Evolutionary conservation across 2,113 vertebrate species (phyloP).

Genomic region (Sceloporus undulatus): DNA sequence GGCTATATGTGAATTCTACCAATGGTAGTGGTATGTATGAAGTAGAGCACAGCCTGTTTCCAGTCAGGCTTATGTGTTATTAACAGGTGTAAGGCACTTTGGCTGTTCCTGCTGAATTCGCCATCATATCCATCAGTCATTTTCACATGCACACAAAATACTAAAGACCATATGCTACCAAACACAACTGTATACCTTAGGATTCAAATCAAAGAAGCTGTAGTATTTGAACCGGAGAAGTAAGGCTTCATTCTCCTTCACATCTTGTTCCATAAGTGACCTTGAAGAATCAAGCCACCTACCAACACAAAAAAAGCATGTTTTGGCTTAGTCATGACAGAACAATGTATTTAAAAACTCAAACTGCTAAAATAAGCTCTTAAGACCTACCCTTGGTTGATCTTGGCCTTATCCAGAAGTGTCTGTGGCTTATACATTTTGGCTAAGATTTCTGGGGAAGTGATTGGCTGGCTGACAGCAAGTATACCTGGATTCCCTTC

Average conservation of each 20-base stretch:
- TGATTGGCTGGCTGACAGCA: slow-evolving; percentile 95
- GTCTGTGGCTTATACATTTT: slow-evolving; percentile 98
- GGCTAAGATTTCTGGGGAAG: slow-evolving; percentile 93
- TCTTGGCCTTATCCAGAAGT: slow-evolving; percentile 98
- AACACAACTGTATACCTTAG: slow-evolving; percentile 86
- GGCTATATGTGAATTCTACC: background rate
- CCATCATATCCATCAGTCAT: background rate
- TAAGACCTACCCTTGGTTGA: slow-evolving; percentile 94
- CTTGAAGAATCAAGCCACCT: slow-evolving; percentile 98
- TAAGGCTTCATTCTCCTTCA: slow-evolving; percentile 97
- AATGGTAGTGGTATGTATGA: background rate
- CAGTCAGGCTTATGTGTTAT: background rate
- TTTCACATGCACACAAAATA: background rate
- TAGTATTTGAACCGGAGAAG: slow-evolving; percentile 98
- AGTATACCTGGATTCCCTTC: slow-evolving; percentile 98
- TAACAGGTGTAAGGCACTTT: no score
- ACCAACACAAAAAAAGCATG: background rate
- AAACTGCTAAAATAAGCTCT: background rate
- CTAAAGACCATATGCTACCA: background rate
- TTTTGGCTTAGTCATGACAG: fast-evolving
- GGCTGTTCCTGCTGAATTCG: background rate
- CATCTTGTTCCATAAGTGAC: slow-evolving; percentile 98
- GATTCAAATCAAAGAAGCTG: slow-evolving; percentile 99
- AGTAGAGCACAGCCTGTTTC: background rate
- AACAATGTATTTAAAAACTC: background rate